Evolutionary conservation across 2,113 vertebrate genomes (phyloP), one percentile per base, ranked within the genome.

Genomic region (Clarias gariepinus): DNA sequence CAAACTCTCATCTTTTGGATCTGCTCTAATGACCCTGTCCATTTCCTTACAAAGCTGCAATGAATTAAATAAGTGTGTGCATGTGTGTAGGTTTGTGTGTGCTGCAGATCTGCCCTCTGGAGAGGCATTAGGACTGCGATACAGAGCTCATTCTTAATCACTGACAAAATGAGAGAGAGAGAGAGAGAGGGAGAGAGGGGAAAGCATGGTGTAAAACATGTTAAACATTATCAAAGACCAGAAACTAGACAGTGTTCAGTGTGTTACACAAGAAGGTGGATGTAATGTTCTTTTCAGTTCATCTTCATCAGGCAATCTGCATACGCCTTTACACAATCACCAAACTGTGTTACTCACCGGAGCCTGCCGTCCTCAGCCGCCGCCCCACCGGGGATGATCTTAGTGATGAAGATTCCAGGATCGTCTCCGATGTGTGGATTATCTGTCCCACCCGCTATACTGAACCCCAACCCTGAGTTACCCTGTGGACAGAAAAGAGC

Each of bases 351-450:
- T 71, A 89, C 94, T 93, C 92, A 98, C 98, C 97, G 96, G 91
- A 99, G 96, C 86, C 98, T 96, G 88, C 98, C 97, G 89, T 99
- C 98, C 89, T 98, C 97, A 74, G 98, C 97, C 69, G 98, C 98
- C 58, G 98, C 97, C 91, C 98, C 98, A 91, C 97, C 97, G n/a
- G 97, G 96, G 92, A 98, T 99, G 93, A 99, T 98, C 94, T 99
- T 99, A 84, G 98, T 99, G 92, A 99, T 99, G 94, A 99, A 99
- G 95, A 99, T 99, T 83, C 98, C 97, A 15, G 98, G 98, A 90
- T 99, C 97, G 88, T 99, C 97, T 60, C 97, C 97, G 80, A 98
- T 97, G 91, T 99, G 98, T 86, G 98, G 97, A 92, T 99, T 99
- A 94, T 99, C 98, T 90, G 97, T 99, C 85, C 98, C 98, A 91